Conservation (phyloP, 2,797 vertebrate genomes). For the Pteropus rufus region DNA sequence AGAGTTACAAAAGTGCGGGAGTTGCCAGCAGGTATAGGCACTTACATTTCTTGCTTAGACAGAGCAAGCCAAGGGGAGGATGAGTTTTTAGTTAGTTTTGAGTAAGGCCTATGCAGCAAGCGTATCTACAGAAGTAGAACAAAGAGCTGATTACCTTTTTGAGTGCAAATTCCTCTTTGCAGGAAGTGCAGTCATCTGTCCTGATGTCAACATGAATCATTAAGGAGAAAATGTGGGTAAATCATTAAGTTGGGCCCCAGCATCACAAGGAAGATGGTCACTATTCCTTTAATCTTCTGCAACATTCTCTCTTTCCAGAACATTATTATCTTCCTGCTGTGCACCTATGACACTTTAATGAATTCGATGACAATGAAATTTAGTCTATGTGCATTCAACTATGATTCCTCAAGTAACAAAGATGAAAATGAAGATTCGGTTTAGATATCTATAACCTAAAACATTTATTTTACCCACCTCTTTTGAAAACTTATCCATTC, state of each 20-base stretch:
- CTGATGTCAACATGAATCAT: not conserved
- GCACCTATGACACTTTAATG: not conserved
- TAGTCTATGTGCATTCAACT: slow-evolving; percentile 17
- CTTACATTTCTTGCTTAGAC: too few species aligned
- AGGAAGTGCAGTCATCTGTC: not conserved
- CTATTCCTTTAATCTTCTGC: not conserved
- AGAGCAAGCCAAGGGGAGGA: too few species aligned
- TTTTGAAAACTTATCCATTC: slow-evolving; percentile 54
- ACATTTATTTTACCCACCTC: slow-evolving; percentile 31
- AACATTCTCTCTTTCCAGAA: slow-evolving; percentile 8
- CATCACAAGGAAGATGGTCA: not conserved
- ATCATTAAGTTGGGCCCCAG: not conserved
- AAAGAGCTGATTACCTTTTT: too few species aligned
- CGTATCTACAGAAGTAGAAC: too few species aligned
- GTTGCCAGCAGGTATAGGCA: too few species aligned
- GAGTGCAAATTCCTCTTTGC: too few species aligned
- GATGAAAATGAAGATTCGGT: not conserved
- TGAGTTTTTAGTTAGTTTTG: too few species aligned
- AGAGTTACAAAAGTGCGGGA: too few species aligned
- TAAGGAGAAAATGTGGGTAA: too few species aligned
- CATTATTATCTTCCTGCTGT: not conserved
- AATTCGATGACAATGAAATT: slow-evolving; percentile 40
- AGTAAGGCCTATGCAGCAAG: too few species aligned
- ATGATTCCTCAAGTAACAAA: slow-evolving; percentile 12
- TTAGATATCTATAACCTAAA: slow-evolving; percentile 5